Evolutionary conservation across 2,113 vertebrate genomes (phyloP), one percentile per base, ranked within the genome.

Genomic region (Mola mola): DNA sequence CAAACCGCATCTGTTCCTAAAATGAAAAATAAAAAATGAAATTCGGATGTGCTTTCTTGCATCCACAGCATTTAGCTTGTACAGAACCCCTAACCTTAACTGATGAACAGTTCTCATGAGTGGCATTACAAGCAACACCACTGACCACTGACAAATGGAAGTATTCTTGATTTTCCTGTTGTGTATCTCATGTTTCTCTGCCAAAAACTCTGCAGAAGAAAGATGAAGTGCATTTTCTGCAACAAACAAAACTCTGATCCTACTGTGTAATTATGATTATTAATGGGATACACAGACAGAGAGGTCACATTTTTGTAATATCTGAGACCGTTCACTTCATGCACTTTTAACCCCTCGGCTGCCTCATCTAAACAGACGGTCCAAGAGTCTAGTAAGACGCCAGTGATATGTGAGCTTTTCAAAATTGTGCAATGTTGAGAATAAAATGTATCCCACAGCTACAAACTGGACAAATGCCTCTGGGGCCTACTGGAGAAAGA

Each of bases 221-320:
- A 52, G 43, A 80, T 59, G 13, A 55, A 78, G 57, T 66, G 43
- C 40, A 62, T 82, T 66, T 43, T 28, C 25, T 84, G 75, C 59
- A 72, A 74, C 68, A 67, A 78, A 76, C 57, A 76, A 72, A 78
- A 29, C 8, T 0, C 40, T 62, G 44, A 66, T 48, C 57, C 53
- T 37, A 52, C 56, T 57, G 65, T 69, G 61, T 52, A 63, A 55
- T 72, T 44, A 53, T 11, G 24, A 51, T 80, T 60, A 79, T 82
- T 76, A 69, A 84, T 84, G 58, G n/a, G 5, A 50, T 31, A 33
- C 55, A 79, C 50, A 53, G 51, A 44, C 52, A 67, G 2, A 24
- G 56, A 49, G 77, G 77, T 84, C 75, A 60, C 62, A 84, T 84
- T 79, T 72, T 88, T 88, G 65, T 33, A 33, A 75, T 85, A 74